Conservation (phyloP, 2,113 vertebrate species). For the Zingel zingel region DNA sequence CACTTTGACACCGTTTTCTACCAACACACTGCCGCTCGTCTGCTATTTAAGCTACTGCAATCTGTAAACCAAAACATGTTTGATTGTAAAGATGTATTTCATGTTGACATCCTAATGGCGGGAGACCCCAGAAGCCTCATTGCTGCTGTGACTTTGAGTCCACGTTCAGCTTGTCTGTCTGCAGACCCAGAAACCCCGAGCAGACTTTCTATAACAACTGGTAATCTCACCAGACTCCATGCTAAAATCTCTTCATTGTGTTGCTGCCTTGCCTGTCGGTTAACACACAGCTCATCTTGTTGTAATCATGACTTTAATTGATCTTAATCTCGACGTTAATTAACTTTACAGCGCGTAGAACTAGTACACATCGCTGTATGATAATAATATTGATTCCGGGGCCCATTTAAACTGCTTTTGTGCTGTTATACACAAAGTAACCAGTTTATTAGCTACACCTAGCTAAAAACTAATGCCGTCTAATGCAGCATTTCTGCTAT, state of each 20-base stretch:
- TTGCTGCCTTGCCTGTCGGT: background rate
- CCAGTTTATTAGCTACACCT: too few species aligned
- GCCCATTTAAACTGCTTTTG: too few species aligned
- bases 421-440: too few species aligned
- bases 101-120: slow-evolving; percentile 24
- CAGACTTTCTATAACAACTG: fast-evolving
- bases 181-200: too few species aligned
- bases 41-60: fast-evolving
- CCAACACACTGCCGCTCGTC: fast-evolving
- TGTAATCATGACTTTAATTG: too few species aligned
- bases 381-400: too few species aligned
- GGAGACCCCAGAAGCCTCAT: slow-evolving; percentile 28
- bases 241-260: background rate
- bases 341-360: too few species aligned
- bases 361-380: too few species aligned
- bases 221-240: background rate
- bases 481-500: background rate
- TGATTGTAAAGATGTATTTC: background rate
- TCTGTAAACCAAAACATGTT: fast-evolving
- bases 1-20: fast-evolving
- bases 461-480: too few species aligned
- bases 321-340: too few species aligned
- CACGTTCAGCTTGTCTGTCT: background rate
- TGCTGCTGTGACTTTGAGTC: slow-evolving; percentile 18
- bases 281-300: too few species aligned